These are phyloP conservation scores for Villa cingulata DNA, from an alignment of 2,888 invertebrate species.

Conservation along the genomic window DNA sequence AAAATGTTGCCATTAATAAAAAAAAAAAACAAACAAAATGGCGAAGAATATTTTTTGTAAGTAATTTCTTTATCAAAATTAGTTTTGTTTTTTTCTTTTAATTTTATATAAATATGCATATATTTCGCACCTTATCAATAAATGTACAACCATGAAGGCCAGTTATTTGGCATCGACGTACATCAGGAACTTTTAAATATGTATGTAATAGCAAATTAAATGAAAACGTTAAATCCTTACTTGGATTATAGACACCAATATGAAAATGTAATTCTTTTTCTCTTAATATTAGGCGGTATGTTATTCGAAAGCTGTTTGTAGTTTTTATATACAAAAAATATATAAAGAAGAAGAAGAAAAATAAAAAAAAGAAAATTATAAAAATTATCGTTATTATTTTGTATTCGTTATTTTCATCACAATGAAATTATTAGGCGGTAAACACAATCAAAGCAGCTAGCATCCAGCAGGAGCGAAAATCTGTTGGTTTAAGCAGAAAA, in stretches of 20 bases:
- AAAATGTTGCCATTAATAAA: background rate
- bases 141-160: conserved; percentile 85
- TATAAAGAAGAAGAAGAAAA: conserved; percentile 3
- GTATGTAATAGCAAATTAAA: conserved; percentile 90
- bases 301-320: conserved; percentile 67
- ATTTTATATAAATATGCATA: no score
- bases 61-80: no score
- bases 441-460: no score
- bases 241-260: conserved; percentile 86
- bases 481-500: no score
- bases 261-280: conserved; percentile 88
- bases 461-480: no score
- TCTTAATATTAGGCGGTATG: conserved; percentile 80
- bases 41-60: no score
- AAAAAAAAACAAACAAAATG: no score
- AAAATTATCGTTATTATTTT: no score
- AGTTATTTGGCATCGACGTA: conserved; percentile 78
- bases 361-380: no score
- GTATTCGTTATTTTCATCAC: no score
- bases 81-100: background rate
- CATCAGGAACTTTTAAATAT: conserved; percentile 92
- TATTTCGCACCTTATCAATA: conserved; percentile 73
- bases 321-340: no score
- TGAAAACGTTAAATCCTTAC: conserved; percentile 77
- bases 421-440: no score